phyloP scores from a whole-genome alignment of 2,113 vertebrate genomes.

The Scytalopus superciliaris region DNA sequence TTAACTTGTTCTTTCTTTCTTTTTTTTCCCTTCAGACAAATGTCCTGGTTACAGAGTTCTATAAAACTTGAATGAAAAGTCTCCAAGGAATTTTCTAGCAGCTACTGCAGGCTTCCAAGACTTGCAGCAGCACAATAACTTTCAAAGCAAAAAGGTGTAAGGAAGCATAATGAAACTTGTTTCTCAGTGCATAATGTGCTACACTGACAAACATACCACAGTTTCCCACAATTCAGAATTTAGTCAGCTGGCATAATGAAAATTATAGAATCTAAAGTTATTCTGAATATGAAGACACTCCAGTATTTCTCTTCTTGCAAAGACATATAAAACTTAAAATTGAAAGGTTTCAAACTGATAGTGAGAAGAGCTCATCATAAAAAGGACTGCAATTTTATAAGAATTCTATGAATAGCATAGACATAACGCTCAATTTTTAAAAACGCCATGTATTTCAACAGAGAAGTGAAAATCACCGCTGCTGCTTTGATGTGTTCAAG shows the following conservation, averaged over 20 bases:
- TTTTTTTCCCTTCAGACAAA: not conserved
- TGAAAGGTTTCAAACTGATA: not conserved
- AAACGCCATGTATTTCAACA: not conserved
- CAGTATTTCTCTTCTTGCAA: not conserved
- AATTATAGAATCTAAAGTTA: not conserved
- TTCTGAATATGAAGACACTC: not conserved
- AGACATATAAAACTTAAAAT: not conserved
- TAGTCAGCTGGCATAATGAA: not conserved
- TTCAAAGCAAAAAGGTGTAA: slow-evolving; percentile 1
- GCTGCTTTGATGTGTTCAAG: not conserved
- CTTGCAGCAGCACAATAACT: not conserved
- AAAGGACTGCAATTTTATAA: not conserved
- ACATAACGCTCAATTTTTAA: not conserved
- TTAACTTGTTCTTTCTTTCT: not conserved
- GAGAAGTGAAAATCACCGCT: not conserved
- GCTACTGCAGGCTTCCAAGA: not conserved
- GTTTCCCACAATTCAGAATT: not conserved
- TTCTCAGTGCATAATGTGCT: not conserved
- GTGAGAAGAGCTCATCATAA: not conserved
- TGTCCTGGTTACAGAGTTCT: not conserved
- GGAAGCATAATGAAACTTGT: not conserved
- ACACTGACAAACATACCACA: not conserved
- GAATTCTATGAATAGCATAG: not conserved
- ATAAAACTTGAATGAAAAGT: not conserved
- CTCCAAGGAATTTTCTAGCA: slow-evolving; percentile 21